Evolutionary conservation across 2,797 vertebrate species (phyloP), one percentile per base, ranked within the genome.

Genomic region (Schizopygopsis pylzovi): DNA sequence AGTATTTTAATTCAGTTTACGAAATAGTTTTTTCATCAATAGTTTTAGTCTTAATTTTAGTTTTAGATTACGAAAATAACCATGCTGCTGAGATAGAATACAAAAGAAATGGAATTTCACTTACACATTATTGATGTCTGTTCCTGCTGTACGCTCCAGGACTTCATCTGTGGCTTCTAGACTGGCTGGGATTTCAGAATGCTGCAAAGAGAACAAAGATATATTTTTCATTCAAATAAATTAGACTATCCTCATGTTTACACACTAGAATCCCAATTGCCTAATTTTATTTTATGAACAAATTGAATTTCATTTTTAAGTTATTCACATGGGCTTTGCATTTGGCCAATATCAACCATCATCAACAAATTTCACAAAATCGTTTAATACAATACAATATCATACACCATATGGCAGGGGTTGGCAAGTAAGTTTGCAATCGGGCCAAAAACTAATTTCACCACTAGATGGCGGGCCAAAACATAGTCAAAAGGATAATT

Each of bases 121-220:
- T 94, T 95, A 99, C 98, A 98, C 98, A 92, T 98, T 98, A 90
- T 98, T 99, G 89, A 99, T 94, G 7, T 99, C 98, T 0, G 96
- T 97, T 87, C 98, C 98, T 0, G 98, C 97, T 0, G 96, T 94
- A 45, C 96, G 97, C 89, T 99, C 98, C 90, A 99, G 88, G 70
- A 97, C 95, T 81, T 99, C 98, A 45, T 99, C 98, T 0, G 96
- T 92, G 87, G 93, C 96, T 88, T 99, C 98, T 0, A 99, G 93
- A 90, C 96, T 96, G 0, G 97, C 92, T 16, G 97, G 97, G 83
- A 99, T 99, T 89, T 98, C 97, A 0, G 94, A 89, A 88, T 98
- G 97, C 98, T 99, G 92, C 1, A 63, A 25, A 56, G 33, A 52
- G 16, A 79, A 63, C 13, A 37, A 15, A 47, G 70, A 25, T 1